These are phyloP conservation scores for Tangara arthus DNA, from an alignment of 2,797 vertebrate genomes.

Conservation along the genomic window DNA sequence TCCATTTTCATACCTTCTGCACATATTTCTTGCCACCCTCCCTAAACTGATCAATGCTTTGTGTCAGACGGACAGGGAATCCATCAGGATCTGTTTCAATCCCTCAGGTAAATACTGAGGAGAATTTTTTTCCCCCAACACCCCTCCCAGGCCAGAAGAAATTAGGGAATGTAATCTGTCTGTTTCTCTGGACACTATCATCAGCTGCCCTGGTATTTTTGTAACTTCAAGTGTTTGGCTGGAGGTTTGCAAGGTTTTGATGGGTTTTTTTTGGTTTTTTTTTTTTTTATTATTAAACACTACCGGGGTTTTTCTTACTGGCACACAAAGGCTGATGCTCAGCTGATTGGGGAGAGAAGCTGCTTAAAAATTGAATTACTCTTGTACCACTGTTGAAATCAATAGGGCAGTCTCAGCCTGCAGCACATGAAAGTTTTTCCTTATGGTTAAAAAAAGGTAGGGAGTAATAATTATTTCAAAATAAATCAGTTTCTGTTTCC, in stretches of 20 bases:
- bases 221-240: background rate
- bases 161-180: background rate
- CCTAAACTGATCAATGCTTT: background rate
- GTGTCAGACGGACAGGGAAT: background rate
- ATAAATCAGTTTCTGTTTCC: background rate
- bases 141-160: background rate
- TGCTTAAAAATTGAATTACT: background rate
- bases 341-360: background rate
- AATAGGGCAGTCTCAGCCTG: background rate
- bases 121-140: background rate
- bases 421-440: background rate
- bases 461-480: background rate
- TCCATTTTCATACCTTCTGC: background rate
- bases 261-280: background rate
- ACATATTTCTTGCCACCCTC: background rate
- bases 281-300: background rate
- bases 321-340: background rate
- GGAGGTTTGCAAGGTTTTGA: fast-evolving
- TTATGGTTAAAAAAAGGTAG: background rate
- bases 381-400: background rate
- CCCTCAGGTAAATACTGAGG: background rate
- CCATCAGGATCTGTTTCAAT: background rate
- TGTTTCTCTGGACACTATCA: background rate
- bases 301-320: background rate
- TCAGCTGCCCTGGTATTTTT: background rate